Conservation (phyloP, 2,113 vertebrate species). For the Chloropsis hardwickii region DNA sequence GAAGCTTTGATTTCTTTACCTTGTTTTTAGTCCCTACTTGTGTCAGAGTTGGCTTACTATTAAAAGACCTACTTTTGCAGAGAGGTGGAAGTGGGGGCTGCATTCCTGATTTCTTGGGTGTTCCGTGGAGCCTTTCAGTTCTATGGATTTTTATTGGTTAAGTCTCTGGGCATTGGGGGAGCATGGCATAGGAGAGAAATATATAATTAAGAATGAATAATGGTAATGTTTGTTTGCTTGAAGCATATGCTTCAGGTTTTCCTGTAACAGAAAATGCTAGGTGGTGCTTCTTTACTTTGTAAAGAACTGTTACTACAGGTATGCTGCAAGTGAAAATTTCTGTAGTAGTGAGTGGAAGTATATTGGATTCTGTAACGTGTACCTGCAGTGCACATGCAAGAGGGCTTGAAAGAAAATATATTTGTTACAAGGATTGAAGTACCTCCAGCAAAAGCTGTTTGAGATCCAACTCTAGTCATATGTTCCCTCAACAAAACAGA, state of each 20-base stretch:
- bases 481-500: neutral
- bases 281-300: neutral
- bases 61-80: slow-evolving; percentile 17
- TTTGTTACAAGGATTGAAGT: neutral
- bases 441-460: neutral
- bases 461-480: neutral
- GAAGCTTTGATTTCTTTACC: slow-evolving; percentile 47
- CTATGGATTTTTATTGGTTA: neutral
- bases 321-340: neutral
- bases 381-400: neutral
- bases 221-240: neutral
- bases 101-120: neutral
- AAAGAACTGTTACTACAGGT: neutral
- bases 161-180: neutral
- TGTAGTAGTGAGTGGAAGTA: neutral
- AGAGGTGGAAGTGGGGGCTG: neutral
- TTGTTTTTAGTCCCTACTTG: neutral
- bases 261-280: neutral
- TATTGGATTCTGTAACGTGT: neutral
- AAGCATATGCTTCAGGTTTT: neutral
- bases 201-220: neutral
- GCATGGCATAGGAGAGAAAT: neutral
- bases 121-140: neutral
- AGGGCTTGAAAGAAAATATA: neutral
- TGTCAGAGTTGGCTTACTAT: slow-evolving; percentile 15